Evolutionary conservation across 2,113 vertebrate species (phyloP).

Genomic region (Desmodus rotundus): DNA sequence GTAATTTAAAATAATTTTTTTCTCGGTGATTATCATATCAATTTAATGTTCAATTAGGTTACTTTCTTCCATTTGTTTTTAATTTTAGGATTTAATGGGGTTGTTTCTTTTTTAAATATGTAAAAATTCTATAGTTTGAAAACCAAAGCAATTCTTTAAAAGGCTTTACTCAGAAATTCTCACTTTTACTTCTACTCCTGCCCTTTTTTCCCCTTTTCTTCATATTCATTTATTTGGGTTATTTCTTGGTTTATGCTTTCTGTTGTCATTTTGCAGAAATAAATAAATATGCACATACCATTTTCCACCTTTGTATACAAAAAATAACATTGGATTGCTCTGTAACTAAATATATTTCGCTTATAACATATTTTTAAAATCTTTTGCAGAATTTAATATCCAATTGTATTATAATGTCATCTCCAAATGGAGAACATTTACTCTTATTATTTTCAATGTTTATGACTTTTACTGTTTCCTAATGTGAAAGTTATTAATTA

Average conservation of each 20-base stretch:
- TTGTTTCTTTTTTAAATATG: neutral
- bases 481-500: neutral
- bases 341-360: neutral
- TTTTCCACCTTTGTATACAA: neutral
- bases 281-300: neutral
- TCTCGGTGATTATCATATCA: neutral
- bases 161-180: neutral
- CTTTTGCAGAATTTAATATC: neutral
- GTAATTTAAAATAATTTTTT: neutral
- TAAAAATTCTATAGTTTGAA: neutral
- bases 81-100: neutral
- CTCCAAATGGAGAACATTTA: neutral
- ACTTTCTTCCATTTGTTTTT: neutral
- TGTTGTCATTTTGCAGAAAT: neutral
- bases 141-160: neutral
- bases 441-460: neutral
- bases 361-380: neutral
- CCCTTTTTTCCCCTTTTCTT: neutral
- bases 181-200: neutral
- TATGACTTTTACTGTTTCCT: neutral
- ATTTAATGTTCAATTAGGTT: neutral
- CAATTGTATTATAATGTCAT: neutral
- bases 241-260: neutral
- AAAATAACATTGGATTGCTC: neutral
- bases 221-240: neutral